Conservation (phyloP, 2,888 invertebrate species). For the Strigamia maritima region DNA sequence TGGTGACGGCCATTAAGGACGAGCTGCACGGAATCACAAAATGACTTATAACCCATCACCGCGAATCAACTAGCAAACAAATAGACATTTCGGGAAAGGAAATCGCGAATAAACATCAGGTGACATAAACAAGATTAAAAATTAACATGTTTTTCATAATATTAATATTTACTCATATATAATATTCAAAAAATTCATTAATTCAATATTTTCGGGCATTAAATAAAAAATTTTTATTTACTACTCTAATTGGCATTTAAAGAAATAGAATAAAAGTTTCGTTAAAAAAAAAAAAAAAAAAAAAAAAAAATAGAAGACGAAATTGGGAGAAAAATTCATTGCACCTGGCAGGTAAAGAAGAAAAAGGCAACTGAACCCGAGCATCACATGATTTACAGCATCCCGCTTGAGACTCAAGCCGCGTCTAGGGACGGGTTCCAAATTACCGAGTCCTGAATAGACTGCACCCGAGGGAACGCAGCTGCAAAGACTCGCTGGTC, state of each 20-base stretch:
- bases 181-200: too few species aligned
- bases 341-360: background rate
- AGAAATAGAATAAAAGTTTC: too few species aligned
- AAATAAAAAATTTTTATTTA: too few species aligned
- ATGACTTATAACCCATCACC: background rate
- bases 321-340: background rate
- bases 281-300: background rate
- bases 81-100: background rate
- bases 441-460: background rate
- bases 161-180: too few species aligned
- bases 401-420: background rate
- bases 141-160: too few species aligned
- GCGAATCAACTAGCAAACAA: background rate
- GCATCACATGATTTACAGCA: background rate
- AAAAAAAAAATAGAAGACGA: too few species aligned
- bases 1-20: background rate
- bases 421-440: background rate
- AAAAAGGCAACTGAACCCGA: background rate
- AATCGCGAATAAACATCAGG: background rate
- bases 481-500: background rate
- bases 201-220: too few species aligned
- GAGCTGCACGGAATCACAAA: background rate
- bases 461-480: background rate
- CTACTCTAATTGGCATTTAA: too few species aligned
- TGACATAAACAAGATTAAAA: too few species aligned